A percentile compares a stretch with the other conserved stretches of the same genome.
phyloP scores from a whole-genome alignment of 35 echinoderm and acorn worm species.

The Chiridota heheva region DNA sequence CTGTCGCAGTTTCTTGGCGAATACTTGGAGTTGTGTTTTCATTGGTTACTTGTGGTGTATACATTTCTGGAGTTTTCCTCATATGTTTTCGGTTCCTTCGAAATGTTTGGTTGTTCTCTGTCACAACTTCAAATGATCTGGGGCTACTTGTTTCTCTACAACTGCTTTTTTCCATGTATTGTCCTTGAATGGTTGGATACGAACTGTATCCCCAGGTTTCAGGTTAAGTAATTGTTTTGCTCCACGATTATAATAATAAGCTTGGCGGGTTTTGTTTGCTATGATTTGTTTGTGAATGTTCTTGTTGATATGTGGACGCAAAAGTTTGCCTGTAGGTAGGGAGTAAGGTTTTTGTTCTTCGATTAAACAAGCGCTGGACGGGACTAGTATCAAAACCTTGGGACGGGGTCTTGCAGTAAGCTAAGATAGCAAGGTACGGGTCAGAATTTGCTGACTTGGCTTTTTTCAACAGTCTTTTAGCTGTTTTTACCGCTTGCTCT shows the following conservation, averaged over 20 bases:
- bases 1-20: no score
- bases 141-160: background rate
- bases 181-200: no score
- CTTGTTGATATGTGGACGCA: background rate
- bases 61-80: background rate
- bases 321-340: background rate
- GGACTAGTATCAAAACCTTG: slow-evolving; percentile 4
- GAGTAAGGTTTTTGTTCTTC: slow-evolving; percentile 24
- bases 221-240: no score
- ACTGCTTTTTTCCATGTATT: no score
- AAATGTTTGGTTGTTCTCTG: background rate
- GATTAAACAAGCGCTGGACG: background rate
- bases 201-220: no score
- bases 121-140: background rate
- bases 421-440: slow-evolving; percentile 31
- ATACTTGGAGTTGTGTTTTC: background rate
- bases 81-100: background rate
- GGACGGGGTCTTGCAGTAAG: slow-evolving; percentile 16
- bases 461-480: slow-evolving; percentile 23
- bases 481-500: slow-evolving; percentile 31
- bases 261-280: no score
- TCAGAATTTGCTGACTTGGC: background rate
- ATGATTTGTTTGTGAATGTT: background rate
- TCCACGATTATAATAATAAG: no score
- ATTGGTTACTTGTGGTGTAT: background rate